Conservation (phyloP, 2,888 invertebrate genomes). For the Eupithecia vulgata region DNA sequence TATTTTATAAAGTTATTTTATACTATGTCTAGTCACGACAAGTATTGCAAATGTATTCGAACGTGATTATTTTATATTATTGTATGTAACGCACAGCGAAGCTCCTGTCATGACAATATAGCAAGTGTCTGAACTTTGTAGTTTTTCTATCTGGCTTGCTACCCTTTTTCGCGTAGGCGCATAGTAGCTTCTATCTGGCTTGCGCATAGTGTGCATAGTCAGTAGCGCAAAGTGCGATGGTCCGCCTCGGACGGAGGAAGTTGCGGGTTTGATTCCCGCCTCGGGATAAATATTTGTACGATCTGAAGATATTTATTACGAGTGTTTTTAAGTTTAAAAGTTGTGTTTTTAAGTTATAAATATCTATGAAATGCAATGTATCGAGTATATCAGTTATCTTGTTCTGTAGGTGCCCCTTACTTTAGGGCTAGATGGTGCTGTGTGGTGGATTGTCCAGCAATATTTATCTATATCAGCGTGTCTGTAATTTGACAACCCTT, state of each 20-base stretch:
- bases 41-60: slow-evolving; percentile 15
- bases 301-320: not conserved
- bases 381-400: too few species aligned
- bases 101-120: slow-evolving; percentile 34
- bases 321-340: not conserved
- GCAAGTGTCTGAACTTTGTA: slow-evolving; percentile 23
- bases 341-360: too few species aligned
- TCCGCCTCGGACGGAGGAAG: not conserved
- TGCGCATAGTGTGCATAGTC: not conserved
- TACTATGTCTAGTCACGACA: slow-evolving; percentile 24
- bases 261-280: not conserved
- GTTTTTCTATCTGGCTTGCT: slow-evolving; percentile 8
- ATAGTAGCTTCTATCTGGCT: not conserved
- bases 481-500: too few species aligned
- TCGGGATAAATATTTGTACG: not conserved
- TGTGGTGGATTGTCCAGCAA: too few species aligned
- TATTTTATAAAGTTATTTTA: not conserved
- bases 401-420: not conserved
- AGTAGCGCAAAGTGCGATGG: not conserved
- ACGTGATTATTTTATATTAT: slow-evolving; percentile 8
- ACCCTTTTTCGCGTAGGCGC: not conserved
- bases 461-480: too few species aligned
- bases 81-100: slow-evolving; percentile 19
- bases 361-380: too few species aligned
- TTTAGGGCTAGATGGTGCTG: too few species aligned